Percentiles rank a stretch among this genome's conserved stretches.
Conservation (phyloP, 2,797 vertebrate genomes). For the Epinephelus coioides region DNA sequence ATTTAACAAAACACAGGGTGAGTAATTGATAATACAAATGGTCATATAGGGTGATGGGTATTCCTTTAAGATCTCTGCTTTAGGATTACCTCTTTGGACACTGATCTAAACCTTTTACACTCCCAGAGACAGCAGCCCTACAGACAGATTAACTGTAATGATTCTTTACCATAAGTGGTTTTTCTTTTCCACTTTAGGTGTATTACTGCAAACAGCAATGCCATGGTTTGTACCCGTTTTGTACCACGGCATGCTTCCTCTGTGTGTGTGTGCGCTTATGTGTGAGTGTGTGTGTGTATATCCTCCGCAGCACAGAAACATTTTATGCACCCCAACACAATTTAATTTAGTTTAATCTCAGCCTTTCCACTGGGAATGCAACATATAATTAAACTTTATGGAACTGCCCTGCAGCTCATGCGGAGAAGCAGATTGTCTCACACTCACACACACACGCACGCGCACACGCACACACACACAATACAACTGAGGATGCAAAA, state of each 20-base stretch:
- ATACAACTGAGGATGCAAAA: conserved; percentile 61
- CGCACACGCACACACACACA: conserved; percentile 36
- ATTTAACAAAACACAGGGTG: no score
- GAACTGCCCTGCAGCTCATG: conserved; percentile 82
- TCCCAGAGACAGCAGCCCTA: conserved; percentile 13
- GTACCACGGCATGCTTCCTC: conserved; percentile 7
- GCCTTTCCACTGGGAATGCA: conserved; percentile 83
- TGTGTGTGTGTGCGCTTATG: conserved; percentile 20
- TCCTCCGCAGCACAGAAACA: conserved; percentile 69
- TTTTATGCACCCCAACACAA: conserved; percentile 84
- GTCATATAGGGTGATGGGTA: neutral
- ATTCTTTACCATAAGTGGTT: conserved; percentile 5
- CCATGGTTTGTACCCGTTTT: conserved; percentile 15
- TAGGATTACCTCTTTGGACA: neutral
- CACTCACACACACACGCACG: conserved; percentile 18
- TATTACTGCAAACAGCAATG: conserved; percentile 13
- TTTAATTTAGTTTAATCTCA: conserved; percentile 89
- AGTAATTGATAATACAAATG: no score
- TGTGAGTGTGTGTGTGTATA: conserved; percentile 28
- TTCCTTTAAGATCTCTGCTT: neutral
- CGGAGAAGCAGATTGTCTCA: conserved; percentile 69
- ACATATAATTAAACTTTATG: conserved; percentile 89
- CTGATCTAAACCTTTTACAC: neutral
- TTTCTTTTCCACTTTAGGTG: neutral
- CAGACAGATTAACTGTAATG: neutral